phyloP scores from a whole-genome alignment of 2,797 vertebrate genomes.

The Neosilurus hyrtlii region DNA sequence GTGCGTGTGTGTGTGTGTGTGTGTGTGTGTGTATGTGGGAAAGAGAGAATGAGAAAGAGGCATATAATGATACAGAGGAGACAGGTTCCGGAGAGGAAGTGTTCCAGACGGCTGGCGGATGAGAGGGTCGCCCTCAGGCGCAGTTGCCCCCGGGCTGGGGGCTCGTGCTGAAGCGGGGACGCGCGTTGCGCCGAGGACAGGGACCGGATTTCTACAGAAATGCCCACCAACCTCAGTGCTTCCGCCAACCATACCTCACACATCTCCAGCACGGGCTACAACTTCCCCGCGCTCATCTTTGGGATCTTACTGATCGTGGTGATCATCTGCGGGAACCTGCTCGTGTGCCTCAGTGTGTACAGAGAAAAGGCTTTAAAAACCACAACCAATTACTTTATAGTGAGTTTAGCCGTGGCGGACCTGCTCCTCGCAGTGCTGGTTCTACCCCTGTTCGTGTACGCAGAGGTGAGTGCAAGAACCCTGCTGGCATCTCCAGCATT shows the following conservation, averaged over 20 bases:
- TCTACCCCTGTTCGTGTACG: conserved; percentile 89
- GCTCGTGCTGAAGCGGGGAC: conserved; percentile 38
- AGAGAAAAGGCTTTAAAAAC: conserved; percentile 89
- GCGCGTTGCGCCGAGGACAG: conserved; percentile 47
- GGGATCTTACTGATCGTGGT: conserved; percentile 81
- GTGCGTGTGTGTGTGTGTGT: background rate
- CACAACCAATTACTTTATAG: conserved; percentile 96
- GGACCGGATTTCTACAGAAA: conserved; percentile 59
- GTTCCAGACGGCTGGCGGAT: conserved; percentile 56
- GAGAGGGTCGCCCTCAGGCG: conserved; percentile 57
- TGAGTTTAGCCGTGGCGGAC: conserved; percentile 90
- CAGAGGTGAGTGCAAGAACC: conserved; percentile 77
- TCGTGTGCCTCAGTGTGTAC: conserved; percentile 90
- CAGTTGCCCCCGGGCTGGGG: conserved; percentile 55
- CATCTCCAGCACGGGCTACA: conserved; percentile 53
- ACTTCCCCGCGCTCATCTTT: conserved; percentile 78
- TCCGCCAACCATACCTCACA: conserved; percentile 37
- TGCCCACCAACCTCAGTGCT: conserved; percentile 68
- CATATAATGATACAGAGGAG: conserved; percentile 44
- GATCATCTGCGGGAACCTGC: conserved; percentile 86
- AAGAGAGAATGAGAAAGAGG: background rate
- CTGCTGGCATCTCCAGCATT: background rate
- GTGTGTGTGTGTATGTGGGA: background rate
- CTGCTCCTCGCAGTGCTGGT: conserved; percentile 89
- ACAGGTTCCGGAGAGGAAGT: conserved; percentile 17